Base-by-base conservation (phyloP, 2,888 invertebrate genomes). In the Suillia variegata region DNA sequence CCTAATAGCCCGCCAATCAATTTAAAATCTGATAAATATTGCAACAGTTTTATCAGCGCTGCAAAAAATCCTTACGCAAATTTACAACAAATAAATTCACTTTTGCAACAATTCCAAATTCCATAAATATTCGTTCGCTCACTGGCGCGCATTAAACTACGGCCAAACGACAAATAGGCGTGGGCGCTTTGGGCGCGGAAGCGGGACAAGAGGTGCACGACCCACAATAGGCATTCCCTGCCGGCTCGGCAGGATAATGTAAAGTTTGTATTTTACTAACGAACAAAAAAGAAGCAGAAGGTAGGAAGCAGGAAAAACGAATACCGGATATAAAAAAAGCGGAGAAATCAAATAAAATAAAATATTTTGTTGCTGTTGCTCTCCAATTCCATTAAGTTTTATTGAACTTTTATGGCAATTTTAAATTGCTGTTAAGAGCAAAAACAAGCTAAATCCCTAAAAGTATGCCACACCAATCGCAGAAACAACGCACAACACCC, bases 321-420 rank as follows among this genome's bases (percentile, higher is more conserved):
- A 52, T 24, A 55, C 12, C 17, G 34, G 22, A 58, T 42, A 53
- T 21, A 53, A 57, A 54, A 33, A 26, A 58, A 33, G 15, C 18
- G 22, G 17, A 51, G 18, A 51, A 51, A 17, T 42, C 15, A 18
- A 15, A 54, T 42, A 51, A 53, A 62, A 52, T 18, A 51, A 57
- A 50, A 59, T 54, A 26, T 26, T 26, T 26, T 26, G 26, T 26
- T 26, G 26, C 26, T 26, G 26, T 26, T 26, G 26, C 10, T 50
- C 21, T 18, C 20, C 13, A 54, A 49, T 59, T 42, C 47, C 52
- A 51, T 58, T 52, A 26, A 18, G 26, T 51, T 56, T 56, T 58
- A 58, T 58, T 58, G 55, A 54, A 54, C 57, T 56, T 54, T 50
- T 54, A 57, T 57, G 54, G 50, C 54, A 57, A 53, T 54, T 61